Conservation (phyloP, 64 coral and sea anemone genomes). For the Platygyra sinensis region DNA sequence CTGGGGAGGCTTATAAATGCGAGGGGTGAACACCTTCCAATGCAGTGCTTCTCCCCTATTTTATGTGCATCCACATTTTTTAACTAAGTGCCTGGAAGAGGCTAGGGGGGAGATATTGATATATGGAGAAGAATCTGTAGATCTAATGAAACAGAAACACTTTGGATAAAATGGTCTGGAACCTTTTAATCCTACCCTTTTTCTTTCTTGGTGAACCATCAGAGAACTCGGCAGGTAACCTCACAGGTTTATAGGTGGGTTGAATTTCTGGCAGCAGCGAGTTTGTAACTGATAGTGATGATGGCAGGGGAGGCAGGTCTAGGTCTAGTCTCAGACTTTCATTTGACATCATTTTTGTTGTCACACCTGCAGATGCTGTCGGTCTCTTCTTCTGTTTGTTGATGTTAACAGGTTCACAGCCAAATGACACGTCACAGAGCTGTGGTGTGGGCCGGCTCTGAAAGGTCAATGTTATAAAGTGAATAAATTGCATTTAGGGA, state of each 20-base stretch:
- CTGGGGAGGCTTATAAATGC: no score
- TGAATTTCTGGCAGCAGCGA: constrained; percentile 91
- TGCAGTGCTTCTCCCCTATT: no score
- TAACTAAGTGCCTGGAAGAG: no score
- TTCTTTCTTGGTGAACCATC: constrained; percentile 72
- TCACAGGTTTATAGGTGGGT: constrained; percentile 86
- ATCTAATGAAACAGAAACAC: background rate
- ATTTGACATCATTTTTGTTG: constrained; percentile 4
- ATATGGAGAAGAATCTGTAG: background rate
- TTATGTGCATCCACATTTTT: no score
- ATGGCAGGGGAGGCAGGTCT: constrained; percentile 66
- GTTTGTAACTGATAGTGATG: constrained; percentile 49
- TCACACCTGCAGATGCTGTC: background rate
- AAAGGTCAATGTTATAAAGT: background rate
- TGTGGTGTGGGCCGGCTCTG: constrained; percentile 62
- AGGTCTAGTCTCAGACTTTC: constrained; percentile 23
- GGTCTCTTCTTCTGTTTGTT: constrained; percentile 35
- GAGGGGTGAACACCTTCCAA: no score
- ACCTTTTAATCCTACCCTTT: constrained; percentile 41
- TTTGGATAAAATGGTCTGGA: background rate
- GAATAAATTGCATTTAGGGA: background rate
- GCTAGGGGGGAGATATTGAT: background rate
- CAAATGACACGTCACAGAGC: constrained; percentile 93
- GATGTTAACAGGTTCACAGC: constrained; percentile 67
- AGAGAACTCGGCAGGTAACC: constrained; percentile 24